Evolutionary conservation across 2,888 invertebrate species (phyloP).

Genomic region (Epiperipatus broadwayi): DNA sequence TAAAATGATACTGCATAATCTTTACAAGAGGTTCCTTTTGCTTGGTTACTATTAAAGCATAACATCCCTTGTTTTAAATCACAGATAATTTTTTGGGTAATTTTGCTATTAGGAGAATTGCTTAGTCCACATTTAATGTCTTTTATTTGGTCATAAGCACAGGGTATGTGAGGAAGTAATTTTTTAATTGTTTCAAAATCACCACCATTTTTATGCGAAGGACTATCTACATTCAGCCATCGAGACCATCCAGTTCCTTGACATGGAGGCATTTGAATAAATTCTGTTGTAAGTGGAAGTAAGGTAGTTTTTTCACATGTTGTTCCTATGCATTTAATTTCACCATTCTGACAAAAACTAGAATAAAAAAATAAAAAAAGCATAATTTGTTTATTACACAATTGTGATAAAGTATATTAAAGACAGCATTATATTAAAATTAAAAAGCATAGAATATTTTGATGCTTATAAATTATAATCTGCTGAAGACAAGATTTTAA

Average conservation of each 20-base stretch:
- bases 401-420: no score
- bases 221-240: constrained; percentile 44
- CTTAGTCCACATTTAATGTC: constrained; percentile 50
- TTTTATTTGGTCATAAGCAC: constrained; percentile 41
- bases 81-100: constrained; percentile 54
- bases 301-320: constrained; percentile 15
- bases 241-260: constrained; percentile 48
- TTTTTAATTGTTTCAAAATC: constrained; percentile 22
- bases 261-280: constrained; percentile 31
- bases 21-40: constrained; percentile 36
- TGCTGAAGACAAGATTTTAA: no score
- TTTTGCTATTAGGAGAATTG: constrained; percentile 43
- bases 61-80: constrained; percentile 49
- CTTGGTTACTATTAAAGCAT: constrained; percentile 33
- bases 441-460: no score
- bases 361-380: constrained; percentile 8
- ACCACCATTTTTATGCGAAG: constrained; percentile 22
- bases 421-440: no score
- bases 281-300: not conserved
- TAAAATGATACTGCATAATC: constrained; percentile 65
- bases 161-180: constrained; percentile 25
- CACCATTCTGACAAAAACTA: constrained; percentile 24
- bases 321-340: constrained; percentile 22
- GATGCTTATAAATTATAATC: no score
- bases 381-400: not conserved